Evolutionary conservation across 2,113 vertebrate species (phyloP), one percentile per base, ranked within the genome.

Genomic region (Equus quagga): DNA sequence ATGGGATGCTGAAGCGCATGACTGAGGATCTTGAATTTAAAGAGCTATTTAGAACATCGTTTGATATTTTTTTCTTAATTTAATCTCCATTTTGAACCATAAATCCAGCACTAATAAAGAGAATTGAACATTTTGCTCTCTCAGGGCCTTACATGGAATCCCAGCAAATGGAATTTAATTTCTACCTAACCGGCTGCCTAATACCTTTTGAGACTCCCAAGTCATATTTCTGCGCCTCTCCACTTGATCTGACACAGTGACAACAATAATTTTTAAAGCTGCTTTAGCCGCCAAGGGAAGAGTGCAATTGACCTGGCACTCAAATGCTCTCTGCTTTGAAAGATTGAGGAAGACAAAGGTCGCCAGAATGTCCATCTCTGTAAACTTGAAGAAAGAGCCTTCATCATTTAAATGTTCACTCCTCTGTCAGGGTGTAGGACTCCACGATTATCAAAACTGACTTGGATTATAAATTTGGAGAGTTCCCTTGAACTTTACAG

Each of bases 141-240:
- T 97, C 41, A 70, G 69, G 91, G 96, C 65, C 64, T 97, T 98
- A 90, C 95, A 88, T 18, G 94, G 65, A 96, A 90, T 94, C 56
- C 15, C 8, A 75, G 94, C 94, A 98, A 98, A 96, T 91, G 88
- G 93, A 98, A 86, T 98, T 98, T 96, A 98, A 97, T 98, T 99
- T 98, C 90, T 93, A 92, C 76, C 97, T 97, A 95, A 98, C 96
- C 76, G 94, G 67, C 78, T 97, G n/a, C 70, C 28, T 97, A 97
- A 98, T 93, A 78, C 95, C 91, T 98, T 97, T 89, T 88, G 96
- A 97, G 98, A 96, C 58, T 96, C 96, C 89, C 65, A 28, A 60
- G 69, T 89, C 96, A 60, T 93, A 82, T 97, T 98, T 98, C 97
- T 94, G 75, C 86, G 97, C 56, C 46, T 94, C 76, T 44, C 1